A percentile compares a stretch with the other conserved stretches of the same genome.
These are phyloP conservation scores for Mormyrops attenuatus DNA, from an alignment of 2,797 vertebrate species.

Conservation along the genomic window DNA sequence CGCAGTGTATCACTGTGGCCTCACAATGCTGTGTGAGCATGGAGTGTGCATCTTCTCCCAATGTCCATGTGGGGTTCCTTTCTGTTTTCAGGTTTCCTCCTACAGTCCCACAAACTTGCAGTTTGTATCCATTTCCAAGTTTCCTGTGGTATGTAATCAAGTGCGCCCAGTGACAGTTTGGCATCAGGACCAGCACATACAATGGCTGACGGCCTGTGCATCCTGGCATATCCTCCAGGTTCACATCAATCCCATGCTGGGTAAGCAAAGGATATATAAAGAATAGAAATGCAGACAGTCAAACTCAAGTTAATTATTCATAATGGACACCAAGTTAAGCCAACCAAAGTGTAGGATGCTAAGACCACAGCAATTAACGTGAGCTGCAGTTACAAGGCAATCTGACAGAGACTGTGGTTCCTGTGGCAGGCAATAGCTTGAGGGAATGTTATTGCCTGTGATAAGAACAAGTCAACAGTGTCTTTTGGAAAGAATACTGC, in stretches of 20 bases:
- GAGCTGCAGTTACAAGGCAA: background rate
- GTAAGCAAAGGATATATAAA: background rate
- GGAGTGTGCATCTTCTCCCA: background rate
- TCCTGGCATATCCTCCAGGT: background rate
- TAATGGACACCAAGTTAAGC: background rate
- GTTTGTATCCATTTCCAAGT: background rate
- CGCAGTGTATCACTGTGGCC: background rate
- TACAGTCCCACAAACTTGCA: background rate
- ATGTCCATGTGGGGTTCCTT: background rate
- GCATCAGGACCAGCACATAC: background rate
- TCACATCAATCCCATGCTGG: background rate
- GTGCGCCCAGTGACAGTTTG: background rate
- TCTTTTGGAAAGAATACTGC: background rate
- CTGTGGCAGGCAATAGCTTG: background rate
- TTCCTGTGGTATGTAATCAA: background rate
- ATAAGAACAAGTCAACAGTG: background rate
- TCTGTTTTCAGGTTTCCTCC: background rate
- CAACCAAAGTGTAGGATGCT: background rate
- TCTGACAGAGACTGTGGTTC: background rate
- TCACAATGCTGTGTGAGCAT: background rate
- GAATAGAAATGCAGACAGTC: background rate
- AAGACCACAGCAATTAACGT: background rate
- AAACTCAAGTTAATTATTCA: background rate
- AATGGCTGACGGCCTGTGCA: background rate
- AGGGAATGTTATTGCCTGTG: background rate